Evolutionary conservation across 2,797 vertebrate genomes (phyloP).

Genomic region (Sebastes oblongus): DNA sequence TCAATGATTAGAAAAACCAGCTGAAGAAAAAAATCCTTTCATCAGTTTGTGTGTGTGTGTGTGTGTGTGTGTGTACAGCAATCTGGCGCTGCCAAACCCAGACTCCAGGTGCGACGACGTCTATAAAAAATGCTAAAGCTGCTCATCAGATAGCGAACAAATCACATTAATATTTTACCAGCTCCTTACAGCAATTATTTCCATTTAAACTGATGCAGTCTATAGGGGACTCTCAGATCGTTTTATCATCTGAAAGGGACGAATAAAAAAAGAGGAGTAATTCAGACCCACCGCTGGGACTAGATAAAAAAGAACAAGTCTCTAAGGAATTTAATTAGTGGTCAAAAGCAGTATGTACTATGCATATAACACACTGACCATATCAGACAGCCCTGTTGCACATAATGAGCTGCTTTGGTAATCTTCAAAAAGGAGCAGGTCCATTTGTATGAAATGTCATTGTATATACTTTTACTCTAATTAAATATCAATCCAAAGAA

Average conservation of each 20-base stretch:
- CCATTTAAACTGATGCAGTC: slow-evolving; percentile 10
- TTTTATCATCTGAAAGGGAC: slow-evolving; percentile 23
- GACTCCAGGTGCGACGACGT: not conserved
- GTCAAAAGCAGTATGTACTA: slow-evolving; percentile 19
- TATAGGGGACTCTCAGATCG: not conserved
- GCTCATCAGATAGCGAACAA: slow-evolving; percentile 32
- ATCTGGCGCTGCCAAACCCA: not conserved
- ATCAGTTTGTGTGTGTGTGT: slow-evolving; percentile 7
- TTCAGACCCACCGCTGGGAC: not conserved
- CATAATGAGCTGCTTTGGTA: slow-evolving; percentile 32
- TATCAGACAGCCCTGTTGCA: not conserved
- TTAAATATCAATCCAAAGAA: slow-evolving; percentile 21
- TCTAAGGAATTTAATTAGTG: slow-evolving; percentile 35
- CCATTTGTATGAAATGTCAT: not conserved
- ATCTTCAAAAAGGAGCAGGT: not conserved
- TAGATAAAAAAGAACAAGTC: slow-evolving; percentile 7
- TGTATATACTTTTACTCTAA: slow-evolving; percentile 21
- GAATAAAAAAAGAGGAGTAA: not conserved
- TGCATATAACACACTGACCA: not conserved
- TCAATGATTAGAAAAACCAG: not conserved
- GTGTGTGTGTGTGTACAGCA: not conserved
- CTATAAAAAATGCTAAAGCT: slow-evolving; percentile 7
- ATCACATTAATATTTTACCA: slow-evolving; percentile 55
- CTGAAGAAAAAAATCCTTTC: not conserved
- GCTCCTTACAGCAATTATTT: slow-evolving; percentile 31